These are phyloP conservation scores for Celastrina argiolus DNA, from an alignment of 2,888 invertebrate species.

Conservation along the genomic window DNA sequence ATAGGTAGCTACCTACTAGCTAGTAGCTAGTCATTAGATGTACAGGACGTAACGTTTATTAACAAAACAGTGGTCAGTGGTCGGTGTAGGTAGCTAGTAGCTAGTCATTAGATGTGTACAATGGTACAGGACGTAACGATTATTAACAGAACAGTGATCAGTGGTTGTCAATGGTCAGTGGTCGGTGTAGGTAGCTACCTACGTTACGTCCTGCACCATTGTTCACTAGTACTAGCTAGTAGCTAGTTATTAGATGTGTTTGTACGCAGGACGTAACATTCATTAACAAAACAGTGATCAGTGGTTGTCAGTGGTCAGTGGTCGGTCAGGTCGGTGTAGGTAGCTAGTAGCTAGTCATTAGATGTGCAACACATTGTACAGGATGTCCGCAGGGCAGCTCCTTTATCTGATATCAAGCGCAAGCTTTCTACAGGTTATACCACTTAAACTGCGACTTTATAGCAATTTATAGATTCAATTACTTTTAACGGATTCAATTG, in stretches of 20 bases:
- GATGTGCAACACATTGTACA: conserved; percentile 59
- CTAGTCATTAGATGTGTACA: conserved; percentile 54
- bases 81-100: not conserved
- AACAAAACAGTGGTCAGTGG: not conserved
- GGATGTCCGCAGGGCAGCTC: conserved; percentile 60
- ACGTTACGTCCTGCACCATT: no score
- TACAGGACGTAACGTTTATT: no score
- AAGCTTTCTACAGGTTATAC: conserved; percentile 53
- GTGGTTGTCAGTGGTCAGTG: not conserved
- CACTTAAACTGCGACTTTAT: conserved; percentile 38
- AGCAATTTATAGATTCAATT: not conserved
- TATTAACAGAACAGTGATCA: no score
- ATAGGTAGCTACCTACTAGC: no score
- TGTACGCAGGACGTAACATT: no score
- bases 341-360: conserved; percentile 40
- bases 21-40: no score
- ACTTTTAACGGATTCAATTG: no score
- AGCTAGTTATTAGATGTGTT: conserved; percentile 51
- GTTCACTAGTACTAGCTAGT: no score
- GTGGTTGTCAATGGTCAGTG: not conserved
- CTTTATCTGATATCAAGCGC: conserved; percentile 55
- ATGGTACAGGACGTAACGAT: conserved; percentile 67
- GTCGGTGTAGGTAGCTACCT: not conserved
- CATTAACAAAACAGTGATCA: not conserved
- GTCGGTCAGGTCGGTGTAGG: not conserved